A percentile compares a stretch with the other conserved stretches of the same genome.
phyloP scores from a whole-genome alignment of 1,140 invertebrate genomes.

The Drosophila insularis region DNA sequence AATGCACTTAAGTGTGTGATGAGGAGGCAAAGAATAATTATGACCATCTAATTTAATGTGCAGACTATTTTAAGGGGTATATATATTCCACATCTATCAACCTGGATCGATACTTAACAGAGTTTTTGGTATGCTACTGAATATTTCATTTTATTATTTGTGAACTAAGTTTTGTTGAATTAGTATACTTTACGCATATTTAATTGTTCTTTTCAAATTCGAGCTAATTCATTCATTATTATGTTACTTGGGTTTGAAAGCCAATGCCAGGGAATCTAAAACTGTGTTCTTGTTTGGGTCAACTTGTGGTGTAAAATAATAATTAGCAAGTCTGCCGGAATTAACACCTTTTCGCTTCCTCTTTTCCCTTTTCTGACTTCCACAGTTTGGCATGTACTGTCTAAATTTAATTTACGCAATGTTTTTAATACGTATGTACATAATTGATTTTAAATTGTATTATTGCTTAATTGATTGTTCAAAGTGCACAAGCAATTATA shows the following conservation, averaged over 20 bases:
- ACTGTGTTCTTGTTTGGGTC: not conserved
- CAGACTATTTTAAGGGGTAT: no score
- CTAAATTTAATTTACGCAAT: not conserved
- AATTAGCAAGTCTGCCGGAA: not conserved
- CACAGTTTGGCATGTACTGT: not conserved
- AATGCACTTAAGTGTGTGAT: no score
- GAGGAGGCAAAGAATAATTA: no score
- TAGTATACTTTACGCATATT: no score
- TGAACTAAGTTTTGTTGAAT: no score
- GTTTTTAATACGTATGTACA: not conserved
- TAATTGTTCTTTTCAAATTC: not conserved
- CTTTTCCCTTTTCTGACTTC: not conserved
- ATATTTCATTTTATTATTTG: no score
- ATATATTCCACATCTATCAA: no score
- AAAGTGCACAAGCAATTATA: conserved; percentile 41
- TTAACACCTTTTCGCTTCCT: not conserved
- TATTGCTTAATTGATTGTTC: conserved; percentile 26
- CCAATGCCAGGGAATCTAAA: not conserved
- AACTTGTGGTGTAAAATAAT: not conserved
- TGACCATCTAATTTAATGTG: no score
- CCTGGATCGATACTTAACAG: no score
- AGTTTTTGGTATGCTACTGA: no score
- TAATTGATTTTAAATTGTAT: conserved; percentile 2
- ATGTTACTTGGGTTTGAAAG: not conserved
- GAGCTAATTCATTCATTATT: not conserved